phyloP scores from a whole-genome alignment of 2,113 vertebrate species.

The Oxyruncus cristatus region DNA sequence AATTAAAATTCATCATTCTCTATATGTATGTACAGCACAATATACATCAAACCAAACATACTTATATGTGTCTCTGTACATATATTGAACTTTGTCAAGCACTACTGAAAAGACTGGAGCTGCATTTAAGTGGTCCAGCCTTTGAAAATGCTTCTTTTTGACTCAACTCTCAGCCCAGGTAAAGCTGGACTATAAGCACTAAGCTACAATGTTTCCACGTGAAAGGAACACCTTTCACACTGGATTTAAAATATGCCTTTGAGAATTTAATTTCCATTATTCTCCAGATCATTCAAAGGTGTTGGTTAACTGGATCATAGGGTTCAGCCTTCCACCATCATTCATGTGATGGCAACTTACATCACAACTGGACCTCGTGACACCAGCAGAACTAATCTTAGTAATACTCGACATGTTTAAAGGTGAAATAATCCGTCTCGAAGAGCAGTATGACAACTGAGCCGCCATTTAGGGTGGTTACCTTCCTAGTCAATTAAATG shows the following conservation, averaged over 20 bases:
- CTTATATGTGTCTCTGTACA: not conserved
- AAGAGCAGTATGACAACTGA: not conserved
- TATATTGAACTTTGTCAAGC: not conserved
- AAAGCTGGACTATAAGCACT: not conserved
- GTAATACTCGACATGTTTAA: not conserved
- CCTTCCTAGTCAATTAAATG: not conserved
- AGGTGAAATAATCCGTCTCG: not conserved
- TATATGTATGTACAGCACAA: not conserved
- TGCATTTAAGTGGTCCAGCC: not conserved
- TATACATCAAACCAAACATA: not conserved
- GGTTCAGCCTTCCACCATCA: not conserved
- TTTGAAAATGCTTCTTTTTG: not conserved
- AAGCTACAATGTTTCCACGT: rapidly evolving
- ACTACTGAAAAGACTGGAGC: not conserved
- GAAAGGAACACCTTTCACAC: not conserved
- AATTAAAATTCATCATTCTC: not conserved
- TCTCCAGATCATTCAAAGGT: not conserved
- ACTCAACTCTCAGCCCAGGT: not conserved
- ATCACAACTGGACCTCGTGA: not conserved
- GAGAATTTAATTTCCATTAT: not conserved
- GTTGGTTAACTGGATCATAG: not conserved
- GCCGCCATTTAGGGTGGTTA: not conserved
- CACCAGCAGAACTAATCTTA: slow-evolving; percentile 19
- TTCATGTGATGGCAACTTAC: not conserved
- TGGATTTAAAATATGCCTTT: not conserved